Evolutionary conservation across 2,888 invertebrate species (phyloP), one percentile per base, ranked within the genome.

Genomic region (Cephus sareptanus): DNA sequence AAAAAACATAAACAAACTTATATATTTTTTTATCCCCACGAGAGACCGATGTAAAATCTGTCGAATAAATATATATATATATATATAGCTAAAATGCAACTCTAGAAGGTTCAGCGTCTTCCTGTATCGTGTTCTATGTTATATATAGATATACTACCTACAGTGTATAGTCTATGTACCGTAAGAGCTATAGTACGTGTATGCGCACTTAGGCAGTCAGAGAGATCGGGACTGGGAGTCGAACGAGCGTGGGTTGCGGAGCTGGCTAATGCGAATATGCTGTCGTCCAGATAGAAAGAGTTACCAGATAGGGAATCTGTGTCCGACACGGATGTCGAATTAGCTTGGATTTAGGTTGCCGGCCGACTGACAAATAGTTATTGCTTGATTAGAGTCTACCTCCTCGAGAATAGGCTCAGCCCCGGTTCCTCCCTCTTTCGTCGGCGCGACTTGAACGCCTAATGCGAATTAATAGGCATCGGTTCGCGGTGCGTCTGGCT

Each of bases 311-410:
- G 91, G 88, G 89, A 91, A 91, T 91, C 91, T 90, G 91, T 91
- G 91, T 91, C 88, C 91, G 90, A 91, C 91, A 91, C 89, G 91
- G 91, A 91, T 91, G 91, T 91, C 91, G 91, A 91, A 91, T 91
- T 91, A 91, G 91, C 91, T 90, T 89, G 91, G 90, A 91, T 91
- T 91, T 91, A 91, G 91, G 90, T 91, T 91, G 90, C 89, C 89
- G 88, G 86, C 89, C 88, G 89, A 90, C 91, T 91, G 91, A 91
- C 91, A 91, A 91, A 91, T 91, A 91, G 91, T 91, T 91, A 90
- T 91, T 91, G 91, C 91, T 91, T 90, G 91, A 91, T 91, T 91
- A 91, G 91, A 56, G 56, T 56, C 56, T 56, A 23, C 56, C 56
- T 56, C 23, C 56, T 56, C 56, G 56, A 56, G 56, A 56, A 89